Base-by-base conservation (phyloP, 2,113 vertebrate species). In the Morone chrysops region DNA sequence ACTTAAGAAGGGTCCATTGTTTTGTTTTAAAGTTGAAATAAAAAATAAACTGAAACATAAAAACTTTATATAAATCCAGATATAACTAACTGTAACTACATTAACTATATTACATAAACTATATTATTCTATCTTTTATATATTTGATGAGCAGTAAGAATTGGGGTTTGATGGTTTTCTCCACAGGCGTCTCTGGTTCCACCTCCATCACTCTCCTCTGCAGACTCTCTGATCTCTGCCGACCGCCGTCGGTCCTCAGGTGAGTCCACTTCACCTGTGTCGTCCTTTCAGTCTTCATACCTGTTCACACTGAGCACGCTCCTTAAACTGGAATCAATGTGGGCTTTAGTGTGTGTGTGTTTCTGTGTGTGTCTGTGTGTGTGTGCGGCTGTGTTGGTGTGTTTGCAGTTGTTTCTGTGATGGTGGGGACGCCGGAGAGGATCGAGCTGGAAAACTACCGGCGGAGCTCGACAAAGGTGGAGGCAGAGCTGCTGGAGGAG, bases 361-460 rank as follows among this genome's bases (percentile, higher is more conserved):
- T 45, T 89, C 13, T 93, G 89, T 86, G 89, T 91, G 78, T 92
- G 87, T 87, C 4, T 91, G 63, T 89, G 86, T 70, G 80, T 88
- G 87, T 90, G 89, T 18, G 69, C 2, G 79, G 63, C 63, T 59
- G 79, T 17, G 48, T 75, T 60, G 82, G 51, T 79, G 73, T 92
- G 71, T 83, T n/a, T 57, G 78, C 90, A 91, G 92, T 70, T 14
- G 78, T 82, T 66, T 91, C 93, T 63, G 73, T 92, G 83, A 88
- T 70, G 86, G 95, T 93, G 11, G 95, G 94, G 7, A 97, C 94
- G 0, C 97, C 97, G 0, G 98, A 99, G 84, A 94, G 98, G 38
- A 98, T 99, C 0, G 96, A 97, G 91, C 94, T 98, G 90, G 98
- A 99, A 88, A 97, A 98, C 87, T 96, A 95, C 89, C 93, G 94